Conservation (phyloP, 1,140 invertebrate species). For the Thaumatotibia leucotreta region DNA sequence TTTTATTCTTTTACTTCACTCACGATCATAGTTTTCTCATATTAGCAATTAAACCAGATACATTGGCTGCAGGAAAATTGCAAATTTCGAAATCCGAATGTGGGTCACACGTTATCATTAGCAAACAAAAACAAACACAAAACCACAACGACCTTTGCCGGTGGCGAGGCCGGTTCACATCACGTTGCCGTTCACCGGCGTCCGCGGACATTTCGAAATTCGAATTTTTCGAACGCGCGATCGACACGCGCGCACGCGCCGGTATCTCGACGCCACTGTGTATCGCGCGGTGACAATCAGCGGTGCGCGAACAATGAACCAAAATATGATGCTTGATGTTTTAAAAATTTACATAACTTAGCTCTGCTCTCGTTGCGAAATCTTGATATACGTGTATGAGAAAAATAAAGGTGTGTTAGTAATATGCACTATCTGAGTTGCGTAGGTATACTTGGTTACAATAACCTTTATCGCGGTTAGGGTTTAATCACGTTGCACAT, state of each 20-base stretch:
- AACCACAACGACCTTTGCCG: conserved; percentile 34
- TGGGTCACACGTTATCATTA: background rate
- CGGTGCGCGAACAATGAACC: conserved; percentile 27
- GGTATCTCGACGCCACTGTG: conserved; percentile 60
- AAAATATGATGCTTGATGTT: conserved; percentile 15
- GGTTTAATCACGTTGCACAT: no score
- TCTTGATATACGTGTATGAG: background rate
- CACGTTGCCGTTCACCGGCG: conserved; percentile 38
- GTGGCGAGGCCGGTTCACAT: conserved; percentile 45
- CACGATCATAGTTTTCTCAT: background rate
- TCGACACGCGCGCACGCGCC: conserved; percentile 57
- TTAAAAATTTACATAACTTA: conserved; percentile 23
- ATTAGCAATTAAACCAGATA: background rate
- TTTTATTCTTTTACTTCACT: background rate
- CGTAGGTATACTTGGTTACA: no score
- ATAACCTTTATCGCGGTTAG: no score
- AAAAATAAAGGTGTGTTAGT: no score
- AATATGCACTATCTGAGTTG: no score
- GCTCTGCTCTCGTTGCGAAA: background rate
- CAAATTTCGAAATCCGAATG: background rate
- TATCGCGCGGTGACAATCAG: conserved; percentile 28
- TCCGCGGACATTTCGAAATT: conserved; percentile 49
- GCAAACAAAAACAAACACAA: conserved; percentile 53
- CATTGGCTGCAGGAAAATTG: background rate
- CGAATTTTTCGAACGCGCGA: conserved; percentile 38